Percentiles rank a stretch among this genome's conserved stretches.
Evolutionary conservation across 2,797 vertebrate species (phyloP).

Genomic region (Avahi laniger): DNA sequence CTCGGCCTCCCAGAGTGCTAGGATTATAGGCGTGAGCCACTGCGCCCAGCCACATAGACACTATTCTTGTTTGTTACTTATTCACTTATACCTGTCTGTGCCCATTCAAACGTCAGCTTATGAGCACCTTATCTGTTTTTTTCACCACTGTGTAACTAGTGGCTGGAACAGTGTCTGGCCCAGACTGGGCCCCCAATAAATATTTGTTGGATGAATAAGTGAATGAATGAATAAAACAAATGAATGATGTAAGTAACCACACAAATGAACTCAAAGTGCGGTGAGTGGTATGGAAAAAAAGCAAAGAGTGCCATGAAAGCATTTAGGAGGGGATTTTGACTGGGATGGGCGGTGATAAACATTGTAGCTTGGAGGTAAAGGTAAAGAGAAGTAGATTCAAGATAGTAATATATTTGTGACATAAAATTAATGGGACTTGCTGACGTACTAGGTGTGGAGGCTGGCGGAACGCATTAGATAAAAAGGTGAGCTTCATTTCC

Average conservation of each 20-base stretch:
- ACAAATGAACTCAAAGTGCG: not conserved
- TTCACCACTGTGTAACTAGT: not conserved
- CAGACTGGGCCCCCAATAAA: not conserved
- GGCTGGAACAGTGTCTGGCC: not conserved
- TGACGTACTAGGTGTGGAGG: not conserved
- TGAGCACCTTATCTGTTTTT: not conserved
- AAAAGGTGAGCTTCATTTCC: not conserved
- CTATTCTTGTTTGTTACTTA: not conserved
- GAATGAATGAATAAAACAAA: not conserved
- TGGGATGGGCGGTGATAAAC: not conserved
- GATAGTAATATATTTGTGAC: not conserved
- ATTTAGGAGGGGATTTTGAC: not conserved
- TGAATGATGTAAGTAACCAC: not conserved
- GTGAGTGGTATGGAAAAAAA: not conserved
- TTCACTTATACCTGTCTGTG: not conserved
- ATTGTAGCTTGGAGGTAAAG: not conserved
- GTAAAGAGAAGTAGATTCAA: not conserved
- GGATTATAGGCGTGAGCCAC: too few species aligned
- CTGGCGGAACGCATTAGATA: not conserved
- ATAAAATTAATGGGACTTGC: not conserved
- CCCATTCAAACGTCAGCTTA: not conserved
- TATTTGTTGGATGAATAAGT: conserved; percentile 20
- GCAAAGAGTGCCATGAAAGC: not conserved
- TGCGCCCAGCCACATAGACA: not conserved
- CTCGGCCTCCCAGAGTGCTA: too few species aligned